These are phyloP conservation scores for Latrodectus hesperus DNA, from an alignment of 2,888 invertebrate genomes.

Conservation along the genomic window DNA sequence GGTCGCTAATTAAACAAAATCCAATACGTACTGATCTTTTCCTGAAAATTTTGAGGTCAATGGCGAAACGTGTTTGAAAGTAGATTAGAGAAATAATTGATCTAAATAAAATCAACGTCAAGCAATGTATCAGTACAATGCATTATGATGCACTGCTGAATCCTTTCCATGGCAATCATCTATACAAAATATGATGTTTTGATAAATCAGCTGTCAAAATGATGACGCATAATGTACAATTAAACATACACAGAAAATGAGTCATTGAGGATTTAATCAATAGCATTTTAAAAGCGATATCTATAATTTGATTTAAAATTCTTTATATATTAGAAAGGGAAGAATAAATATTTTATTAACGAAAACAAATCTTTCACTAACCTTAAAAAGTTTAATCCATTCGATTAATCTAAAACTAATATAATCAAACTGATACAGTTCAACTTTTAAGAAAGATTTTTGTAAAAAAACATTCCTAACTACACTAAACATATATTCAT, in stretches of 20 bases:
- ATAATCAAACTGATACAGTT: not conserved
- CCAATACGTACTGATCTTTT: not conserved
- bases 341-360: not conserved
- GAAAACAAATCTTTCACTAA: not conserved
- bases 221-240: constrained; percentile 6
- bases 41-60: constrained; percentile 52
- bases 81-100: not conserved
- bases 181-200: not conserved
- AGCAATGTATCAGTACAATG: not conserved
- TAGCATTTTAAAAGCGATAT: no score
- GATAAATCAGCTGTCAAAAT: constrained; percentile 35
- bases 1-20: not conserved
- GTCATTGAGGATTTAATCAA: no score
- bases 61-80: constrained; percentile 34
- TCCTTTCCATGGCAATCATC: not conserved
- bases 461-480: not conserved
- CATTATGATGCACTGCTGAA: not conserved
- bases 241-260: not conserved
- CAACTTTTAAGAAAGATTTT: not conserved
- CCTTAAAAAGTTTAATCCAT: not conserved
- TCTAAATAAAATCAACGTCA: not conserved
- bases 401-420: not conserved
- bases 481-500: not conserved
- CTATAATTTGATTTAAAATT: no score
- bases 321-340: no score